A percentile compares a stretch with the other conserved stretches of the same genome.
Conservation (phyloP, 2,888 invertebrate genomes). For the Coenonympha arcania region DNA sequence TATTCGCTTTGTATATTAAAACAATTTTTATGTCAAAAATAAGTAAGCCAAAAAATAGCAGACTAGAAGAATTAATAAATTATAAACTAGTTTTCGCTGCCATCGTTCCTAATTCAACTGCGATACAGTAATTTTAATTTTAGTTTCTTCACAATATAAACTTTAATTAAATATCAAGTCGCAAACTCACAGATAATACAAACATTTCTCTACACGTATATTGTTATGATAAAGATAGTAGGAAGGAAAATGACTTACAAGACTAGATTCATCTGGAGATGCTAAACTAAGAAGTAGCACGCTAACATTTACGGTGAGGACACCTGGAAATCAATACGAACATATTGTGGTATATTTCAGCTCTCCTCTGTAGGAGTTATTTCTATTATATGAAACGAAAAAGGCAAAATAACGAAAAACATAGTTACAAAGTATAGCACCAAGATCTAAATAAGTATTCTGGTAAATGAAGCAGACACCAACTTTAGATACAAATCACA, state of each 20-base stretch:
- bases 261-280: slow-evolving; percentile 95
- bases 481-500: slow-evolving; percentile 17
- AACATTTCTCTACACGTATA: too few relatives aligned
- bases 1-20: neutral
- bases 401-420: slow-evolving; percentile 15
- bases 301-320: slow-evolving; percentile 93
- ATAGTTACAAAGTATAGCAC: slow-evolving; percentile 14
- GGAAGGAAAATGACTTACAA: slow-evolving; percentile 79
- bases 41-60: neutral
- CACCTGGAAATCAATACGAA: slow-evolving; percentile 77
- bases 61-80: too few relatives aligned
- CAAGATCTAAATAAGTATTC: slow-evolving; percentile 12
- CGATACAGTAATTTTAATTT: too few relatives aligned
- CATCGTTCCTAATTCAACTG: too few relatives aligned
- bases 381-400: neutral
- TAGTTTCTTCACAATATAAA: too few relatives aligned
- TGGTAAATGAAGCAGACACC: slow-evolving; percentile 18
- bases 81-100: too few relatives aligned
- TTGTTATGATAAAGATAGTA: too few relatives aligned
- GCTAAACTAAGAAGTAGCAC: slow-evolving; percentile 94
- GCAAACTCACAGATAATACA: too few relatives aligned
- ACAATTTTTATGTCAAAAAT: neutral
- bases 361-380: slow-evolving; percentile 3
- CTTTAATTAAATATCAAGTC: too few relatives aligned
- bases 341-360: slow-evolving; percentile 15